Conservation (phyloP, 2,888 invertebrate genomes). For the Lypha dubia region DNA sequence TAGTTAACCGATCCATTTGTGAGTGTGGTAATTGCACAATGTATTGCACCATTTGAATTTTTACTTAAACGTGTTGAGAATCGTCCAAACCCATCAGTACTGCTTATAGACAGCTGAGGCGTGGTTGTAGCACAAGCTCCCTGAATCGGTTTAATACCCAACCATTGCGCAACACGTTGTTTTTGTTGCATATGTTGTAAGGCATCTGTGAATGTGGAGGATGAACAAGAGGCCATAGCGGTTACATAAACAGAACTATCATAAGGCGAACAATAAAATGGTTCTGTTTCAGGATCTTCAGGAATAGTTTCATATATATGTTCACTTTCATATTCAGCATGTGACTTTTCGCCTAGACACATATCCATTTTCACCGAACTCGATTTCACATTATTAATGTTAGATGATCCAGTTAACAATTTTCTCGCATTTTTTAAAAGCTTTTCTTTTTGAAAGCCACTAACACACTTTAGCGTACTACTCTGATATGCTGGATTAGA, state of each 20-base stretch:
- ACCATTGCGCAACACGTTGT: slow-evolving; percentile 81
- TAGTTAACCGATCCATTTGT: slow-evolving; percentile 76
- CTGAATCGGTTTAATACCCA: slow-evolving; percentile 76
- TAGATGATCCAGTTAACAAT: not conserved
- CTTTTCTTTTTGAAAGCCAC: slow-evolving; percentile 41
- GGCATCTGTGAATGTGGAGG: slow-evolving; percentile 70
- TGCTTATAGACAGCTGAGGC: slow-evolving; percentile 40
- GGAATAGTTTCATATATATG: slow-evolving; percentile 88
- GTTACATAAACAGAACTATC: slow-evolving; percentile 82
- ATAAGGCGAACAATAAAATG: slow-evolving; percentile 87
- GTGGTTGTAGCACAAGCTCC: slow-evolving; percentile 75
- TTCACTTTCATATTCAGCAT: slow-evolving; percentile 85
- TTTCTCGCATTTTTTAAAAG: slow-evolving; percentile 39
- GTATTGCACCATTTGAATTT: slow-evolving; percentile 74
- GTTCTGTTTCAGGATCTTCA: slow-evolving; percentile 86
- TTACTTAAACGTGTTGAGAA: slow-evolving; percentile 34
- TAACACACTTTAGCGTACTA: slow-evolving; percentile 3
- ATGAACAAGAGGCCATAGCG: slow-evolving; percentile 75
- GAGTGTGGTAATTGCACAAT: slow-evolving; percentile 76
- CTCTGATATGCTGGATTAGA: slow-evolving; percentile 48
- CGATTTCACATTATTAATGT: slow-evolving; percentile 3
- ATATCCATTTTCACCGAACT: slow-evolving; percentile 2
- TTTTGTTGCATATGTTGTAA: slow-evolving; percentile 77
- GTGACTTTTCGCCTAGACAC: slow-evolving; percentile 15
- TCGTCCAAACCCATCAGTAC: slow-evolving; percentile 37